Conservation (phyloP, 2,113 vertebrate genomes). For the Egretta garzetta region DNA sequence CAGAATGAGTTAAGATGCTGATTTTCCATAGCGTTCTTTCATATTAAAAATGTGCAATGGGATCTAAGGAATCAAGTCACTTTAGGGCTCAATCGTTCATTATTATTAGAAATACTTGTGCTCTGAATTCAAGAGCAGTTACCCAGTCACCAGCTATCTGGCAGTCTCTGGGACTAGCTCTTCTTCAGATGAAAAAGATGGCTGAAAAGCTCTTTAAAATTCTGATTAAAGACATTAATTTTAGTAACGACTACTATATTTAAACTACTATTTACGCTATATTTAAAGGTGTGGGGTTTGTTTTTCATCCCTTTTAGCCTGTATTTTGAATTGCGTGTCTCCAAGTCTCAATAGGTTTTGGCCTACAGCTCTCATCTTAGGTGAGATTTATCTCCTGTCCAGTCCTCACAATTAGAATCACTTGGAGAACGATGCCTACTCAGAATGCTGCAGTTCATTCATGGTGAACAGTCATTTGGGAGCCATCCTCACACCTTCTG, state of each 20-base stretch:
- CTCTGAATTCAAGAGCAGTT: background rate
- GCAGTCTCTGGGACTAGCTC: background rate
- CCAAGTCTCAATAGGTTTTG: background rate
- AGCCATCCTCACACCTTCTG: background rate
- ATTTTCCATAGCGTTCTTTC: background rate
- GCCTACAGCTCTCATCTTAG: background rate
- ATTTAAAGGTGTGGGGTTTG: background rate
- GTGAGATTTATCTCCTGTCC: background rate
- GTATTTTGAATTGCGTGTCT: background rate
- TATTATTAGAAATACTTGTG: background rate
- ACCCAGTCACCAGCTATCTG: background rate
- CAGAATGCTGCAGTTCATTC: background rate
- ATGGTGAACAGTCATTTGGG: background rate
- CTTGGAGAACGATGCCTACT: background rate
- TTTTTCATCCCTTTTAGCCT: background rate
- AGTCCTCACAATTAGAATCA: background rate
- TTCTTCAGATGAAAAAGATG: background rate
- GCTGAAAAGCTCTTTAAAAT: background rate
- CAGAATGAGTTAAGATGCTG: background rate
- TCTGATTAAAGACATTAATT: background rate
- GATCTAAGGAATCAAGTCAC: background rate
- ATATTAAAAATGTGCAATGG: background rate
- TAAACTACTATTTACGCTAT: background rate
- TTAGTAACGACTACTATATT: background rate
- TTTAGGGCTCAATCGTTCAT: background rate